phyloP scores from a whole-genome alignment of 2,888 invertebrate genomes.

The Dolichomitus sp. region DNA sequence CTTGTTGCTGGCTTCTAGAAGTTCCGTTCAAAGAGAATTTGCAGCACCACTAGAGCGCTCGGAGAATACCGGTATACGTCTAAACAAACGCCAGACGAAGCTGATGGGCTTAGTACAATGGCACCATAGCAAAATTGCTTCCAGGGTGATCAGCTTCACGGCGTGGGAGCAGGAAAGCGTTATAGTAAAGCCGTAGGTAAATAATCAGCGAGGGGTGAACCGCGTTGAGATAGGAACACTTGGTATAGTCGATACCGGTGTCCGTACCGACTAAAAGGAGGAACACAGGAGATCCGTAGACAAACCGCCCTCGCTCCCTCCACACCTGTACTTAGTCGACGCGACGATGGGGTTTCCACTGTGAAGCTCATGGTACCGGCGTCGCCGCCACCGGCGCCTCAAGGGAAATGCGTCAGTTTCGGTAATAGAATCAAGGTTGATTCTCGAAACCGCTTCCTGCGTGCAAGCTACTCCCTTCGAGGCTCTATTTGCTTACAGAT shows the following conservation, averaged over 20 bases:
- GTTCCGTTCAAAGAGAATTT: slow-evolving; percentile 35
- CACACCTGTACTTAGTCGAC: slow-evolving; percentile 12
- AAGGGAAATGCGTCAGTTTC: slow-evolving; percentile 61
- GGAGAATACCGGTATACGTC: background rate
- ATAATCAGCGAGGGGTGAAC: slow-evolving; percentile 36
- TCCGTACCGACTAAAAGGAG: slow-evolving; percentile 14
- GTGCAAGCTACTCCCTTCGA: slow-evolving; percentile 43
- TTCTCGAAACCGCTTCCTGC: slow-evolving; percentile 60
- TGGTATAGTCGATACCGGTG: slow-evolving; percentile 22
- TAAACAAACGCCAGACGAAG: slow-evolving; percentile 1
- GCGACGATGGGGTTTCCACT: slow-evolving; percentile 7
- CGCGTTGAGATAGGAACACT: slow-evolving; percentile 18
- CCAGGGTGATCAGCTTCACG: slow-evolving; percentile 13
- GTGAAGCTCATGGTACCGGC: slow-evolving; percentile 31
- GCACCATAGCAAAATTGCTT: background rate
- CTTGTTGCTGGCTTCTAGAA: background rate
- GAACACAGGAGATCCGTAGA: slow-evolving; percentile 19
- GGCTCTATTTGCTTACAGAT: slow-evolving; percentile 58
- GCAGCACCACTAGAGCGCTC: background rate
- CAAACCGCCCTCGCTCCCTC: slow-evolving; percentile 2
- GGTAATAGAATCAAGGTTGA: slow-evolving; percentile 60
- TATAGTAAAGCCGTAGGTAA: slow-evolving; percentile 24
- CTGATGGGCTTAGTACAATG: background rate
- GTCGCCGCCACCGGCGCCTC: slow-evolving; percentile 23
- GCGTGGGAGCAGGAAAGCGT: background rate